Evolutionary conservation across 2,113 vertebrate species (phyloP).

Genomic region (Capreolus pygargus): DNA sequence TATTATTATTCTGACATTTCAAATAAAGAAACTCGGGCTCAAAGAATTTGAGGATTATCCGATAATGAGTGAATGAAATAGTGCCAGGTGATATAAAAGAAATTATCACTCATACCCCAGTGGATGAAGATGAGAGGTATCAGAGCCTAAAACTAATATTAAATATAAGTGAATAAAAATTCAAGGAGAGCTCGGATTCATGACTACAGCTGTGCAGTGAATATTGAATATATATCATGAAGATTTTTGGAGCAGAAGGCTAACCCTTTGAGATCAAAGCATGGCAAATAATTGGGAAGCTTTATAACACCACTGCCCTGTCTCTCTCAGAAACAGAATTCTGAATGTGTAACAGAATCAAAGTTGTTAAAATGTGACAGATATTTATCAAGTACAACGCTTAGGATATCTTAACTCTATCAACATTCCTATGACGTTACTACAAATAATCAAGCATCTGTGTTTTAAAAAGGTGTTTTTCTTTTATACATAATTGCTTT

Average conservation of each 20-base stretch:
- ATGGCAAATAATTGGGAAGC: neutral
- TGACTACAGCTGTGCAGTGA: neutral
- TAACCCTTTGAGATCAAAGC: neutral
- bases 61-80: neutral
- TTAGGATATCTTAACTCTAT: neutral
- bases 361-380: neutral
- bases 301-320: neutral
- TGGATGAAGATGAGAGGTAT: neutral
- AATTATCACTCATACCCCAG: neutral
- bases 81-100: neutral
- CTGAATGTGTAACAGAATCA: neutral
- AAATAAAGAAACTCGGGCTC: neutral
- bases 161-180: neutral
- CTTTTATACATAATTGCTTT: neutral
- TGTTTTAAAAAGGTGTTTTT: neutral
- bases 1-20: neutral
- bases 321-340: neutral
- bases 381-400: neutral
- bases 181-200: neutral
- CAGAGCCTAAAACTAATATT: neutral
- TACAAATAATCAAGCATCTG: neutral
- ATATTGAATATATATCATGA: neutral
- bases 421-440: neutral
- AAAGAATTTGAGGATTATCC: neutral
- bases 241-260: neutral